These are phyloP conservation scores for Panulirus ornatus DNA, from an alignment of 1,140 invertebrate species.

Conservation along the genomic window DNA sequence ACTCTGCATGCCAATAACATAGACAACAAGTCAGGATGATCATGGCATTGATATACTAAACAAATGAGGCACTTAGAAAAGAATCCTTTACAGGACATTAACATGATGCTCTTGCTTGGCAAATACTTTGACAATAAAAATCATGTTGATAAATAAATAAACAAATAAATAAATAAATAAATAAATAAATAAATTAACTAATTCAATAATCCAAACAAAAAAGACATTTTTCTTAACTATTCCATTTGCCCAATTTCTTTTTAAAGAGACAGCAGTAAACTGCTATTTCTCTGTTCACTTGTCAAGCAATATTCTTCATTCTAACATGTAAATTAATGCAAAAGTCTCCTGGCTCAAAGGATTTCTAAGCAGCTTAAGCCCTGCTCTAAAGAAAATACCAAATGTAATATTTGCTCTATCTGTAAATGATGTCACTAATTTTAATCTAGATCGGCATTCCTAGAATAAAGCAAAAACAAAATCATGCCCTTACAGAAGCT, in stretches of 20 bases:
- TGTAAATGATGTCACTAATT: no score
- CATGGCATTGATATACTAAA: constrained; percentile 24
- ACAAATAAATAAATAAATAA: neutral
- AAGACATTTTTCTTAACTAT: no score
- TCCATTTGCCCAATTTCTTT: no score
- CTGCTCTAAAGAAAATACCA: no score
- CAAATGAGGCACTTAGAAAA: constrained; percentile 38
- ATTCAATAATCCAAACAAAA: neutral
- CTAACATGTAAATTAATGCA: neutral
- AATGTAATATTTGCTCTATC: no score
- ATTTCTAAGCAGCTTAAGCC: no score
- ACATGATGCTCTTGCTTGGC: neutral
- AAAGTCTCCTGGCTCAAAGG: no score
- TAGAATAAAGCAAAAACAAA: no score
- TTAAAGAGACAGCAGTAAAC: neutral
- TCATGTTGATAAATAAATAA: neutral
- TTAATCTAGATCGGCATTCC: no score
- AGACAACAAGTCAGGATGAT: neutral
- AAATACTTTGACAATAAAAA: neutral
- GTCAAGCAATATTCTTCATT: neutral
- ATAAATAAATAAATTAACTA: neutral
- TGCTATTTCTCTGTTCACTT: neutral
- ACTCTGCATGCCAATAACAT: neutral
- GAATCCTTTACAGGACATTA: neutral
- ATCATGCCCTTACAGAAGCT: no score